Percentiles rank a stretch among this genome's conserved stretches.
Conservation (phyloP, 2,797 vertebrate species). For the Sphenodon punctatus region DNA sequence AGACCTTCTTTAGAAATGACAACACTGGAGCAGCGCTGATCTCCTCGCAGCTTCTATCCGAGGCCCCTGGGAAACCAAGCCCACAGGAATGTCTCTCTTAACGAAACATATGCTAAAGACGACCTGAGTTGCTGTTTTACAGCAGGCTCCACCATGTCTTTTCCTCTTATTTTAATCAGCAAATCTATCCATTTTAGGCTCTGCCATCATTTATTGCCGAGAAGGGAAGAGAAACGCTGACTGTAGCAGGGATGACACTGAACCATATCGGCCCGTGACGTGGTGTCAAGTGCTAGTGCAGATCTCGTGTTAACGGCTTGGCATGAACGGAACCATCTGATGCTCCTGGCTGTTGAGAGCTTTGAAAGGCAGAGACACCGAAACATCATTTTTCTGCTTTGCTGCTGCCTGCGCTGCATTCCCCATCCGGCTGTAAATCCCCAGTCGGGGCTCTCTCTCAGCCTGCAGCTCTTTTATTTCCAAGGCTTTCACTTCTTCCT, state of each 20-base stretch:
- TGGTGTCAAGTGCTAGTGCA: background rate
- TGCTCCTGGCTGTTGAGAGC: conserved; percentile 30
- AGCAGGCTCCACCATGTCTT: background rate
- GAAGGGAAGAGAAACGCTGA: conserved; percentile 7
- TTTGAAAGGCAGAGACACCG: background rate
- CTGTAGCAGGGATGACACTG: background rate
- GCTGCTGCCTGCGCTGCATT: background rate
- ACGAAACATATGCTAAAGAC: background rate
- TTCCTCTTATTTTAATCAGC: background rate
- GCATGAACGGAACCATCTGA: conserved; percentile 21
- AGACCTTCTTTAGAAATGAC: too few species aligned
- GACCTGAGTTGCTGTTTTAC: background rate
- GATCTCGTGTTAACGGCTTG: conserved; percentile 2
- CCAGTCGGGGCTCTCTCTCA: conserved; percentile 19
- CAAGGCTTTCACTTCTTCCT: conserved; percentile 31
- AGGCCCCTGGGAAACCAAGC: conserved; percentile 17
- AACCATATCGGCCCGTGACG: background rate
- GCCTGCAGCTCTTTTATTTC: background rate
- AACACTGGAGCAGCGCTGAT: too few species aligned
- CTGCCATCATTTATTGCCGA: conserved; percentile 19
- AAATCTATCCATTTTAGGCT: conserved; percentile 11
- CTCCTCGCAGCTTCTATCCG: too few species aligned
- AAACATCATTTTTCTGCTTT: background rate
- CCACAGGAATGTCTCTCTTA: background rate
- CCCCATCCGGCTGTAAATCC: background rate